These are phyloP conservation scores for Maccullochella peelii DNA, from an alignment of 2,113 vertebrate genomes.

Conservation along the genomic window DNA sequence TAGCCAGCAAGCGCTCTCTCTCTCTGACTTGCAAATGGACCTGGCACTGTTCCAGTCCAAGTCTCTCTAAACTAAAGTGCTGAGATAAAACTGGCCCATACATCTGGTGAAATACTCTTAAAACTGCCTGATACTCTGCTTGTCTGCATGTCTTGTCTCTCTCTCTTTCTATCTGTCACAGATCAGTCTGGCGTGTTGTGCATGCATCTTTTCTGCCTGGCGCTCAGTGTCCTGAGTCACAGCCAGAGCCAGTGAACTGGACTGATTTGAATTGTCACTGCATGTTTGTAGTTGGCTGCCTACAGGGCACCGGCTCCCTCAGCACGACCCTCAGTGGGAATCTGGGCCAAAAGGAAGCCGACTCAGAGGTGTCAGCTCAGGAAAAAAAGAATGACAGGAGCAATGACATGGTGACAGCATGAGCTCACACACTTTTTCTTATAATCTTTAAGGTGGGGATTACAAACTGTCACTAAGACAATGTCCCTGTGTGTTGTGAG, in stretches of 20 bases:
- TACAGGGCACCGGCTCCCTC: slow-evolving; percentile 61
- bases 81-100: slow-evolving; percentile 45
- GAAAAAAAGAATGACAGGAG: slow-evolving; percentile 33
- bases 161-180: slow-evolving; percentile 18
- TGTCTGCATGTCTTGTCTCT: not conserved
- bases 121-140: slow-evolving; percentile 4
- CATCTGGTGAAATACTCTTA: slow-evolving; percentile 48
- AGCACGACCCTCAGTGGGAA: slow-evolving; percentile 45
- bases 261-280: slow-evolving; percentile 77
- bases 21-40: slow-evolving; percentile 76
- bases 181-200: slow-evolving; percentile 33
- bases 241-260: slow-evolving; percentile 66
- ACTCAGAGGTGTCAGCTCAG: slow-evolving; percentile 55
- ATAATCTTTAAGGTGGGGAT: slow-evolving; percentile 54
- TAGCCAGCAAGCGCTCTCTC: slow-evolving; percentile 38
- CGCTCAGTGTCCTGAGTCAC: slow-evolving; percentile 67
- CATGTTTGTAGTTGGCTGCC: slow-evolving; percentile 64
- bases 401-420: slow-evolving; percentile 43
- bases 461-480: slow-evolving; percentile 38
- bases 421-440: slow-evolving; percentile 25
- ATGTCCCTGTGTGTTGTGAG: slow-evolving; percentile 7
- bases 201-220: slow-evolving; percentile 60
- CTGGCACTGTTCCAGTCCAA: slow-evolving; percentile 68
- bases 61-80: slow-evolving; percentile 55
- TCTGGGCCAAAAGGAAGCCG: slow-evolving; percentile 53